A percentile compares a stretch with the other conserved stretches of the same genome.
These are phyloP conservation scores for Paradoxurus hermaphroditus DNA, from an alignment of 2,113 vertebrate genomes.

Conservation along the genomic window DNA sequence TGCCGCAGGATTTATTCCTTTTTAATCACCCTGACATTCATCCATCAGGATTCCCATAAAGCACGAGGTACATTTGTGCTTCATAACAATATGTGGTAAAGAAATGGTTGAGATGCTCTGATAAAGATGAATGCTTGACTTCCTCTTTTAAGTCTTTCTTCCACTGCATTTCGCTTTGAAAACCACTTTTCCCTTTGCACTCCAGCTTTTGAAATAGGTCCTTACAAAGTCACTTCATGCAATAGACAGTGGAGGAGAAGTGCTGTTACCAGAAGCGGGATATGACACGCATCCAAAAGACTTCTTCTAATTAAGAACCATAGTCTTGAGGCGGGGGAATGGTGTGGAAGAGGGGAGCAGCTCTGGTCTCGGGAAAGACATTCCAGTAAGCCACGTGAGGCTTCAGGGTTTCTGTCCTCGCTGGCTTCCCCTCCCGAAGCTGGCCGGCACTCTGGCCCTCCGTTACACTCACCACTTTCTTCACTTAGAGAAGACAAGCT, in stretches of 20 bases:
- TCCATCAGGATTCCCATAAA: slow-evolving; percentile 44
- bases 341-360: neutral
- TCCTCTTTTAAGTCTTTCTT: slow-evolving; percentile 33
- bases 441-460: neutral
- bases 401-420: neutral
- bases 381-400: neutral
- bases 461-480: neutral
- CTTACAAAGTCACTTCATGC: slow-evolving; percentile 7
- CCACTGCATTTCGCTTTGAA: slow-evolving; percentile 30
- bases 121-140: slow-evolving; percentile 48
- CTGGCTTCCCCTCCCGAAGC: neutral
- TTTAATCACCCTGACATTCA: neutral
- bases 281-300: neutral
- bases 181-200: slow-evolving; percentile 45
- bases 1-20: slow-evolving; percentile 2
- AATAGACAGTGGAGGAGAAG: neutral
- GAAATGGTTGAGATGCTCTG: slow-evolving; percentile 10
- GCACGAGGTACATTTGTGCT: neutral
- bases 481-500: slow-evolving; percentile 44
- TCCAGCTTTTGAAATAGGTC: slow-evolving; percentile 32
- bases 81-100: slow-evolving; percentile 9
- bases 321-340: neutral
- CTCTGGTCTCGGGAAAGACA: neutral
- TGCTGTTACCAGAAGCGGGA: neutral
- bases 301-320: neutral